phyloP scores from a whole-genome alignment of 1,140 invertebrate species.

The Calosoma granatense region DNA sequence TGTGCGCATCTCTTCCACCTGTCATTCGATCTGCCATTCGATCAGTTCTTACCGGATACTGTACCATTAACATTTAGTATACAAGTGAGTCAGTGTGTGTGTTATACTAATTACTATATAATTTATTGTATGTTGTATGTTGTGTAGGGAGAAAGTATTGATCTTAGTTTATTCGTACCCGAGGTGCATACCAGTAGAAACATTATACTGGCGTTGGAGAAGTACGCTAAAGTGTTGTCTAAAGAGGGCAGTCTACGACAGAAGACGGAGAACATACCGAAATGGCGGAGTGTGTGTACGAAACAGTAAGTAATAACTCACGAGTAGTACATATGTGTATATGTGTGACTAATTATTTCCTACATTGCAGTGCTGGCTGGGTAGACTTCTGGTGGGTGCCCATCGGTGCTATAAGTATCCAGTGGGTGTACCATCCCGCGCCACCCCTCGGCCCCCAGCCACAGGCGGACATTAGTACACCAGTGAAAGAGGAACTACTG shows the following conservation, averaged over 20 bases:
- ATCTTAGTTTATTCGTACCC: slow-evolving; percentile 79
- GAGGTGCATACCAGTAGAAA: slow-evolving; percentile 82
- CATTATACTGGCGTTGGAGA: slow-evolving; percentile 74
- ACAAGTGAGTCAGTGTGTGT: slow-evolving; percentile 43
- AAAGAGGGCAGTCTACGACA: slow-evolving; percentile 55
- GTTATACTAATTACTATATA: neutral
- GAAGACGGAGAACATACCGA: slow-evolving; percentile 47
- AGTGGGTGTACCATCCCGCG: slow-evolving; percentile 85
- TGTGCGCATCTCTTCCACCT: slow-evolving; percentile 89
- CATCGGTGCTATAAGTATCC: slow-evolving; percentile 82
- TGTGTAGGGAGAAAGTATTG: slow-evolving; percentile 74
- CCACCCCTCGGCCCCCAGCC: slow-evolving; percentile 75
- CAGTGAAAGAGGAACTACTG: slow-evolving; percentile 87
- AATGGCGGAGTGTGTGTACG: slow-evolving; percentile 82
- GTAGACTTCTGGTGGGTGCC: slow-evolving; percentile 93
- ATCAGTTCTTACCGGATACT: slow-evolving; percentile 80
- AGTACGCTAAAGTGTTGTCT: slow-evolving; percentile 77
- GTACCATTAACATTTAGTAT: slow-evolving; percentile 86
- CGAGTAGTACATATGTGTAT: too few relatives aligned
- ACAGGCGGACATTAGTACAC: slow-evolving; percentile 84
- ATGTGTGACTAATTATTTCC: too few relatives aligned
- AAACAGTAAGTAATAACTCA: slow-evolving; percentile 43
- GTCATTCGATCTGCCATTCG: slow-evolving; percentile 85
- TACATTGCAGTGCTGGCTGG: slow-evolving; percentile 73
- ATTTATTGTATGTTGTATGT: slow-evolving; percentile 5